Evolutionary conservation across 2,113 vertebrate species (phyloP), one percentile per base, ranked within the genome.

Genomic region (Myrmecobius fasciatus): DNA sequence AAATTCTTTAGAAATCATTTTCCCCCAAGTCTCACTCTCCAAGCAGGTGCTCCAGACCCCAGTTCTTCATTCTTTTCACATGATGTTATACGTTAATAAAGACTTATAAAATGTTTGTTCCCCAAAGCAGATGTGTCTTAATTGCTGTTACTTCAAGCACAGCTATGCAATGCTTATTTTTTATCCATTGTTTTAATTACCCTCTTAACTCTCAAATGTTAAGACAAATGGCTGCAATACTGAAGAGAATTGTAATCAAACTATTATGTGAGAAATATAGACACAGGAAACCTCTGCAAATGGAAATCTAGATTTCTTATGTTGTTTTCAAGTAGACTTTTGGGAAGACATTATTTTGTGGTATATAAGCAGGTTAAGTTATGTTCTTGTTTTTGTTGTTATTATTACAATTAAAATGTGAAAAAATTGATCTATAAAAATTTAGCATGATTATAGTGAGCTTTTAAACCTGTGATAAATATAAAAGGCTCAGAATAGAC

Each of bases 81-180:
- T 5, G 60, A 48, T 14, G 51, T 94, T 93, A 53, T 11, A 26
- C 25, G 0, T 89, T 93, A 36, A 26, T 83, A 52, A 52, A 89
- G n/a, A 52, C 0, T 93, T 90, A 49, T 7, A 60, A 89, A n/a
- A 28, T 0, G 0, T 24, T 52, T 56, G 43, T 31, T 48, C 8
- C 89, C 60, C 52, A 22, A 94, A 95, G 3, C 5, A 56, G 0
- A 52, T 91, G 6, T 36, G 3, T 36, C 96, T 95, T 94, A 95
- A 51, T 94, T 96, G 47, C 4, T 67, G 0, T 31, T 53, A 91
- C 20, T 92, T 51, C 10, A 94, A 90, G 9, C 36, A 6, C 47
- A 89, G 2, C 47, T 6, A n/a, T 46, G 24, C 90, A 92, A 10
- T 31, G 11, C 2, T 89, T 51, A 51, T 75, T 93, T 83, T 89